These are phyloP conservation scores for Eulemur coronatus DNA, from an alignment of 2,797 vertebrate genomes.

Conservation along the genomic window DNA sequence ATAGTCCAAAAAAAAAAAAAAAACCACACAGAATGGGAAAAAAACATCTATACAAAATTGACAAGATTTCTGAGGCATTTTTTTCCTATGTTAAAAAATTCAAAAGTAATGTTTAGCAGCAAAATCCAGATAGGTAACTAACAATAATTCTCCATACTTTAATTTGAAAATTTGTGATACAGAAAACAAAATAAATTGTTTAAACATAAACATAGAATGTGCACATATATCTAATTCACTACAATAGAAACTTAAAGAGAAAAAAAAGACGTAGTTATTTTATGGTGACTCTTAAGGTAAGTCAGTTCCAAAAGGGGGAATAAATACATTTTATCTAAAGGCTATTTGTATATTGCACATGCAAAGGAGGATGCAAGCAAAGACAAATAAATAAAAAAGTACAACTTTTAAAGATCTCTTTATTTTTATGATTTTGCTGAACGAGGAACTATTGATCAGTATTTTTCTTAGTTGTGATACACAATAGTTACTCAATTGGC, in stretches of 20 bases:
- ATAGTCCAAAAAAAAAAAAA: conserved; percentile 81
- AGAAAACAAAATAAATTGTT: conserved; percentile 86
- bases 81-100: conserved; percentile 81
- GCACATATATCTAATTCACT: conserved; percentile 83
- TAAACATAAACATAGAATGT: conserved; percentile 80
- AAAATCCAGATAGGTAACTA: conserved; percentile 83
- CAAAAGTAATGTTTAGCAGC: conserved; percentile 82
- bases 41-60: conserved; percentile 83
- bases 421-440: conserved; percentile 75
- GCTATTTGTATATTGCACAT: conserved; percentile 84
- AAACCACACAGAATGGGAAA: conserved; percentile 77
- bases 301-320: conserved; percentile 75
- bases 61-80: conserved; percentile 83
- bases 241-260: conserved; percentile 81
- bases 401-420: conserved; percentile 76
- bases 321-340: conserved; percentile 80
- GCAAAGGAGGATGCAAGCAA: conserved; percentile 85
- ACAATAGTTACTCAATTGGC: conserved; percentile 79
- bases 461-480: conserved; percentile 79
- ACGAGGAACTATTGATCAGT: conserved; percentile 70
- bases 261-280: conserved; percentile 77
- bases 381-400: conserved; percentile 81
- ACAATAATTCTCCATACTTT: conserved; percentile 82
- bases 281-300: conserved; percentile 81
- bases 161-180: conserved; percentile 86